Conservation (phyloP, 2,888 invertebrate species). For the Heliconius hortense region DNA sequence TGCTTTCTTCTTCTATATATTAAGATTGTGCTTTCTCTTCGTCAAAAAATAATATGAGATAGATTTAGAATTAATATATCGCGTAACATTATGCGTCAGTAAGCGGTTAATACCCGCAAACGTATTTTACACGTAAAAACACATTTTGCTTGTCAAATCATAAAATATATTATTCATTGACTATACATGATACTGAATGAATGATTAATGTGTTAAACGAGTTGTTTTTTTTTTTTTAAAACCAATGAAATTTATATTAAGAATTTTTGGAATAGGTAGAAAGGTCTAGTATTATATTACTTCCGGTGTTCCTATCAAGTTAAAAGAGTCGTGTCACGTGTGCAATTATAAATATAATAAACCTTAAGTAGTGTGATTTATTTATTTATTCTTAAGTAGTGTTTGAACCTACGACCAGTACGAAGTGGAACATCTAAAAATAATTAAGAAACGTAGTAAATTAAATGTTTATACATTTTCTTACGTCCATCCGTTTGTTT, state of each 20-base stretch:
- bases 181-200: neutral
- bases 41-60: neutral
- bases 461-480: neutral
- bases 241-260: no score
- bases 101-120: neutral
- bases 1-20: neutral
- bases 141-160: neutral
- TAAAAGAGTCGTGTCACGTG: no score
- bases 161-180: neutral
- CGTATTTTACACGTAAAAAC: neutral
- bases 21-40: neutral
- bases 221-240: no score
- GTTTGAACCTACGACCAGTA: neutral
- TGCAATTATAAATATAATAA: neutral
- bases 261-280: no score
- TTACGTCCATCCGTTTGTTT: constrained; percentile 12
- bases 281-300: no score
- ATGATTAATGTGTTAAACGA: no score
- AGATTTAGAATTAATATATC: neutral
- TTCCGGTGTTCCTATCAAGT: no score
- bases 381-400: no score
- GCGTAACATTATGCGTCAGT: neutral
- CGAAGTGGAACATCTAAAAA: no score
- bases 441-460: neutral
- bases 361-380: no score